Conservation (phyloP, 2,113 vertebrate species). For the Chionis minor region DNA sequence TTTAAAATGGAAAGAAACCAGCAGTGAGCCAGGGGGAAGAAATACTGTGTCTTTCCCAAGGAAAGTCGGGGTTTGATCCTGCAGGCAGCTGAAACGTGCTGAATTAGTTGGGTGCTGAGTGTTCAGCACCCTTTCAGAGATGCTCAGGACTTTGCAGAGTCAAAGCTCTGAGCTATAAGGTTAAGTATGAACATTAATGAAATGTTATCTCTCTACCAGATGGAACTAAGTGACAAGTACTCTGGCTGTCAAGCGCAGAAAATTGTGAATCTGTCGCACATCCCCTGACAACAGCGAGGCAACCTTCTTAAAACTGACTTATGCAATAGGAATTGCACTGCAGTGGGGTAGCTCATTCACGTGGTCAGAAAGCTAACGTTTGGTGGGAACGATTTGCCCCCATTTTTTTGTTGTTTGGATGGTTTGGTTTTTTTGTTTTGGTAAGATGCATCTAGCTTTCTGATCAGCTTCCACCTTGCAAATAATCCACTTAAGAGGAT, state of each 20-base stretch:
- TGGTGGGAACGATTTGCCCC: not conserved
- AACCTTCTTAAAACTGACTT: constrained; percentile 48
- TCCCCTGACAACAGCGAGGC: constrained; percentile 49
- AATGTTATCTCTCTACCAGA: constrained; percentile 70
- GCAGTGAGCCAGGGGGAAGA: not conserved
- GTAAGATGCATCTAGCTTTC: not conserved
- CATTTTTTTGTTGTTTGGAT: not conserved
- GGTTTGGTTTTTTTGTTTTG: not conserved
- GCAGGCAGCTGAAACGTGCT: not conserved
- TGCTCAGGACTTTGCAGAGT: constrained; percentile 34
- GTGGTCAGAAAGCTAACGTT: constrained; percentile 20
- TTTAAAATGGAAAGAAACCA: constrained; percentile 46
- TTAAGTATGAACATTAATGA: constrained; percentile 65
- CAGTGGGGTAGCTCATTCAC: not conserved
- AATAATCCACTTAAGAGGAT: constrained; percentile 46
- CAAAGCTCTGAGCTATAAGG: constrained; percentile 52
- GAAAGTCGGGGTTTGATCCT: constrained; percentile 18
- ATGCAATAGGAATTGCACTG: not conserved
- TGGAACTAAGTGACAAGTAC: constrained; percentile 70
- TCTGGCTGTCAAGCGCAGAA: constrained; percentile 52
- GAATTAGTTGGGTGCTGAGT: not conserved
- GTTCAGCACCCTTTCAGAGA: constrained; percentile 21
- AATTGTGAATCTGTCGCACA: constrained; percentile 64
- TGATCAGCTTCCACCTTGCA: constrained; percentile 36
- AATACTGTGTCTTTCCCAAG: not conserved